phyloP scores from a whole-genome alignment of 2,888 invertebrate genomes.

The Tetragonisca angustula region DNA sequence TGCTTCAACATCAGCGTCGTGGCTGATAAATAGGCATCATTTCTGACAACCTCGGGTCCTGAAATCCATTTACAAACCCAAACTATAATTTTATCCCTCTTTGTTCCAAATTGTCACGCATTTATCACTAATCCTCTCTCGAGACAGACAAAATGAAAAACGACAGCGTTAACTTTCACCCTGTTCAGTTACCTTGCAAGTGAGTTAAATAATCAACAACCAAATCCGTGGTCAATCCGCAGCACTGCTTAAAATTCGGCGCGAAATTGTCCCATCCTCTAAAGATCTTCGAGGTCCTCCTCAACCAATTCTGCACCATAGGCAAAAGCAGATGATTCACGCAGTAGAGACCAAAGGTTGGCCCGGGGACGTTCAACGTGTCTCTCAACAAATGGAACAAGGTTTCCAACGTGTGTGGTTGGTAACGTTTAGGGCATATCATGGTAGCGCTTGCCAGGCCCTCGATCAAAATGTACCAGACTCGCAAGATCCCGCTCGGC shows the following conservation, averaged over 20 bases:
- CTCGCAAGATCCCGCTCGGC: constrained; percentile 93
- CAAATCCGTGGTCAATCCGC: constrained; percentile 95
- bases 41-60: constrained; percentile 77
- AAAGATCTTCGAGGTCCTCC: constrained; percentile 89
- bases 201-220: constrained; percentile 94
- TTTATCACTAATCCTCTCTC: neutral
- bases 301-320: constrained; percentile 96
- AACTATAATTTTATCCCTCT: neutral
- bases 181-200: constrained; percentile 86
- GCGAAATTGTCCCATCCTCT: constrained; percentile 91
- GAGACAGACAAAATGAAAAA: too few relatives aligned
- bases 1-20: constrained; percentile 93
- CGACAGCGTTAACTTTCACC: too few relatives aligned
- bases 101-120: too few relatives aligned
- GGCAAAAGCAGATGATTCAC: constrained; percentile 96
- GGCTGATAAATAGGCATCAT: constrained; percentile 81
- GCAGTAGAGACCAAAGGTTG: constrained; percentile 95
- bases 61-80: constrained; percentile 49
- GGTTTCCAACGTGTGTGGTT: constrained; percentile 94
- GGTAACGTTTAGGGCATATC: constrained; percentile 91
- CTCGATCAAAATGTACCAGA: constrained; percentile 95
- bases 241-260: constrained; percentile 97
- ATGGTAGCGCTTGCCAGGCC: constrained; percentile 93
- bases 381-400: constrained; percentile 93
- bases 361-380: constrained; percentile 92